These are phyloP conservation scores for Zhengitettix transpicula DNA, from an alignment of 2,888 invertebrate species.

Conservation along the genomic window DNA sequence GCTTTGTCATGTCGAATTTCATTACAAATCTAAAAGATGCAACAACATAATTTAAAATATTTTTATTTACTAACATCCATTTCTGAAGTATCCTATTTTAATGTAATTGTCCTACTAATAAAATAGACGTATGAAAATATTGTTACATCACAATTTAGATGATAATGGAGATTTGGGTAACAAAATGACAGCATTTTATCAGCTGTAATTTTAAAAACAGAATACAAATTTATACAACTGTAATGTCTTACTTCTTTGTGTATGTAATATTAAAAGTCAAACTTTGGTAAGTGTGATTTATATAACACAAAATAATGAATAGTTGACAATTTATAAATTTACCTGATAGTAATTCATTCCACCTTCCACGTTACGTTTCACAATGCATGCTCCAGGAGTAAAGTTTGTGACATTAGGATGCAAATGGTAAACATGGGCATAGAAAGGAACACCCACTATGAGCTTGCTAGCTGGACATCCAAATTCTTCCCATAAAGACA, in stretches of 20 bases:
- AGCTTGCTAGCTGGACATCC: neutral
- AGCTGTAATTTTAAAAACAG: neutral
- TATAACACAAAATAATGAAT: too few species aligned
- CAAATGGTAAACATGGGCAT: neutral
- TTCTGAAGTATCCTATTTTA: too few species aligned
- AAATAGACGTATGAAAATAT: too few species aligned
- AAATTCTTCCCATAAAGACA: neutral
- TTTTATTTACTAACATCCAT: too few species aligned
- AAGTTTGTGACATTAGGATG: neutral
- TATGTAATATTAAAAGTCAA: neutral
- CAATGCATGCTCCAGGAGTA: neutral
- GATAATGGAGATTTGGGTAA: too few species aligned
- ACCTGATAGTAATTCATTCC: neutral
- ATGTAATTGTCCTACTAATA: too few species aligned
- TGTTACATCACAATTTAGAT: too few species aligned
- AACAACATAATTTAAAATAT: too few species aligned
- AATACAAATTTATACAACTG: neutral
- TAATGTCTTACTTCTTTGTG: neutral
- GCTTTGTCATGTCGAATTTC: constrained; percentile 11
- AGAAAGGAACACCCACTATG: neutral
- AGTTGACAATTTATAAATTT: constrained; percentile 13
- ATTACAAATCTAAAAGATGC: neutral
- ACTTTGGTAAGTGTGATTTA: neutral
- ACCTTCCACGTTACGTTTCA: neutral
- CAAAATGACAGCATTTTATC: neutral